Percentiles rank a stretch among this genome's conserved stretches.
These are phyloP conservation scores for Rotaria sp. DNA, from an alignment of 2,888 invertebrate species.

Conservation along the genomic window DNA sequence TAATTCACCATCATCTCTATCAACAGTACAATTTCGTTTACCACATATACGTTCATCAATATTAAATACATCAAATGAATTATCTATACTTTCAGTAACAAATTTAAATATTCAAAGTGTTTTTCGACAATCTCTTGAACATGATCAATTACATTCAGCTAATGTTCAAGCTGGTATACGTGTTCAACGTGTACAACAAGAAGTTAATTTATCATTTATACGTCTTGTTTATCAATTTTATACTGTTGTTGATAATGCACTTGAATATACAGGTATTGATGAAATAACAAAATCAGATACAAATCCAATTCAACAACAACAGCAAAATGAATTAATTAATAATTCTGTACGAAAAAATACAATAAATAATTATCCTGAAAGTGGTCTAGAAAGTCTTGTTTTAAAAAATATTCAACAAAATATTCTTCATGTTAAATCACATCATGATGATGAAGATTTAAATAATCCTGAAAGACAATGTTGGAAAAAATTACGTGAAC, in stretches of 20 bases:
- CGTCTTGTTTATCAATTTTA: slow-evolving; percentile 37
- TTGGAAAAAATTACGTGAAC: not conserved
- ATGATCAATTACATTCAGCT: slow-evolving; percentile 31
- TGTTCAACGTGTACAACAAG: slow-evolving; percentile 68
- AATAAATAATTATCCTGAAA: not conserved
- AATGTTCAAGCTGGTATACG: slow-evolving; percentile 40
- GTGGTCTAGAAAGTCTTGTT: not conserved
- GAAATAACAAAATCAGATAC: not conserved
- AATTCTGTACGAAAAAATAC: no score
- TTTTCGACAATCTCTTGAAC: not conserved
- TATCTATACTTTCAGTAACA: not conserved
- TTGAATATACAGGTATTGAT: slow-evolving; percentile 21
- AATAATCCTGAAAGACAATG: not conserved
- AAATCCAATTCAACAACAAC: not conserved
- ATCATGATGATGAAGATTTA: not conserved
- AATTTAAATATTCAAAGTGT: slow-evolving; percentile 28
- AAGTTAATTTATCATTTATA: not conserved
- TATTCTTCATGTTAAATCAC: not conserved
- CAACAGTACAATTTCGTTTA: not conserved
- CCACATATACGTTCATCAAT: not conserved
- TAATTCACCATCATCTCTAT: not conserved
- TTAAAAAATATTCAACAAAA: not conserved
- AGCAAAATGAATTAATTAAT: no score
- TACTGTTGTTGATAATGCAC: slow-evolving; percentile 37
- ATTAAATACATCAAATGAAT: not conserved